Evolutionary conservation across 30 jellyfish, hydroid and myxozoan genomes (phyloP), one percentile per base, ranked within the genome.

Genomic region (Rhopilema esculentum): DNA sequence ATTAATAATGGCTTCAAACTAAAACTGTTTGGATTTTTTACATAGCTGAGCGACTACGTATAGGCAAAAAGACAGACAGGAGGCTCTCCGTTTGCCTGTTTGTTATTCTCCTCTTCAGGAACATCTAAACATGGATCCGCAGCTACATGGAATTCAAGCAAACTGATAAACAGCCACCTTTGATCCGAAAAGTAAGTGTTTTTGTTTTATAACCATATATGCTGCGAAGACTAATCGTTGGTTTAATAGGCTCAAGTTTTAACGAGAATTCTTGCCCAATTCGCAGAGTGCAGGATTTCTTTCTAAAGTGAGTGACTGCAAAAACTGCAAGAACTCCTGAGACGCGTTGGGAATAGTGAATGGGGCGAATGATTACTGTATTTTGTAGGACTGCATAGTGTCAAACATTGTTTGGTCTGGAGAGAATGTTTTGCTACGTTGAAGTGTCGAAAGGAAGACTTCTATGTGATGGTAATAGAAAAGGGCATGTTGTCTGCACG

Each of bases 21-120:
- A 28, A 57, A 52, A 77, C 88, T 77, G 88, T 77, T 77, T 77
- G 88, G 88, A 77, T 77, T 77, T 77, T 68, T 77, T 24, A 75
- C 88, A 77, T 77, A 77, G 77, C 31, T 77, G 64, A 57, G 77
- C 77, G 29, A 53, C 64, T 77, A 62, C 88, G 77, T 62, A 77
- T 53, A 12, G 76, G 65, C 57, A 19, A 17, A 27, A 57, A 29
- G 88, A 25, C 67, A 77, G 29, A 25, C 53, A 21, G 50, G 16
- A 8, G 63, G 72, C 72, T 63, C 72, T 18, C 6, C 72, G 72
- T 4, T 63, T 8, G 29, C 72, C 72, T 40, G 57, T 40, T 40
- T 40, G 57, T 40, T 40, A 2, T 40, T 12, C 9, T 40, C 12
- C 57, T 40, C 57, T 12, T 6, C 57, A 2, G 57, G 9, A 40